Evolutionary conservation across 2,797 vertebrate species (phyloP).

Genomic region (Pempheris klunzingeri): DNA sequence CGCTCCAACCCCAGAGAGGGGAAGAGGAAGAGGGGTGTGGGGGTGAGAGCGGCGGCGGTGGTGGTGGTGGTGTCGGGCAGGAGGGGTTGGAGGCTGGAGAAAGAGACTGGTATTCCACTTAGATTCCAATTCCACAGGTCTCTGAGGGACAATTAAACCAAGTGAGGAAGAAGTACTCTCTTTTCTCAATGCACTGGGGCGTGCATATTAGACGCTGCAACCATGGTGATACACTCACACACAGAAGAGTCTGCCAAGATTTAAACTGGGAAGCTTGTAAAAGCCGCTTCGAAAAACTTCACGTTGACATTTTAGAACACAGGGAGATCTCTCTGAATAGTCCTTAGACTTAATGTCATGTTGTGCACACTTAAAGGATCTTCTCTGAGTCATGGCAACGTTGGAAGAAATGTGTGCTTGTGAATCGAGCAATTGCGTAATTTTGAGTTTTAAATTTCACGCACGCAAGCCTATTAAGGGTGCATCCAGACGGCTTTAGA

Average conservation of each 20-base stretch:
- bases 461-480: slow-evolving; percentile 30
- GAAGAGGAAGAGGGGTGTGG: slow-evolving; percentile 48
- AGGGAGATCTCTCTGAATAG: slow-evolving; percentile 41
- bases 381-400: slow-evolving; percentile 31
- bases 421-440: slow-evolving; percentile 21
- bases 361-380: slow-evolving; percentile 35
- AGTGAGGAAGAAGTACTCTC: slow-evolving; percentile 84
- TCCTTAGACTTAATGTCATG: slow-evolving; percentile 51
- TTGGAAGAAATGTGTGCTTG: slow-evolving; percentile 34
- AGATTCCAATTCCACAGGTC: slow-evolving; percentile 87
- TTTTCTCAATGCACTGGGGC: slow-evolving; percentile 83
- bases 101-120: slow-evolving; percentile 86
- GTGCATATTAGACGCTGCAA: slow-evolving; percentile 84
- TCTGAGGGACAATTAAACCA: slow-evolving; percentile 88
- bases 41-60: neutral
- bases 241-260: slow-evolving; percentile 70
- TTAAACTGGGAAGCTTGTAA: slow-evolving; percentile 69
- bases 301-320: slow-evolving; percentile 67
- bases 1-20: slow-evolving; percentile 64
- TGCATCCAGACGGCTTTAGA: slow-evolving; percentile 51
- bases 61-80: slow-evolving; percentile 22
- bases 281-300: slow-evolving; percentile 70
- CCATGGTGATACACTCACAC: slow-evolving; percentile 76
- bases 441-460: slow-evolving; percentile 46
- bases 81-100: slow-evolving; percentile 61